Conservation (phyloP, 1,140 invertebrate species). For the Drosophila asahinai region DNA sequence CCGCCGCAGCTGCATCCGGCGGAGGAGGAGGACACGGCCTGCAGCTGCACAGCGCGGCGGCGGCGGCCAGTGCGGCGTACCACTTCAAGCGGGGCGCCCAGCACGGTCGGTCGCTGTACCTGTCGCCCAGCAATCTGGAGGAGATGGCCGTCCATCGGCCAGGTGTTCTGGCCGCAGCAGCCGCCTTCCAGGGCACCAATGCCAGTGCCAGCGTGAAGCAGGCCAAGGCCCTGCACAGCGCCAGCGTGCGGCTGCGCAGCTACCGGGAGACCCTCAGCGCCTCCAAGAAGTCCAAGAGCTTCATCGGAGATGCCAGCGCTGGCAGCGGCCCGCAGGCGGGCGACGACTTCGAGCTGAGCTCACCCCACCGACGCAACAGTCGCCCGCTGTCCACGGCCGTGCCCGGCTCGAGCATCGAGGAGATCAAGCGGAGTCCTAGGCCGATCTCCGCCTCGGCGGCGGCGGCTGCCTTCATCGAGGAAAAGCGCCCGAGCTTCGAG, state of each 20-base stretch:
- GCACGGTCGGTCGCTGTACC: conserved; percentile 77
- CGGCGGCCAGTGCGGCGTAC: conserved; percentile 77
- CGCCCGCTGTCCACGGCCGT: conserved; percentile 75
- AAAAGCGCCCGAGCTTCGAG: conserved; percentile 83
- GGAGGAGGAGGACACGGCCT: conserved; percentile 47
- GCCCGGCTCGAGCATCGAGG: conserved; percentile 64
- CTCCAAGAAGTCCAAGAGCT: conserved; percentile 85
- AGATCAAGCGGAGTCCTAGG: conserved; percentile 82
- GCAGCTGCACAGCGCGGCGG: conserved; percentile 77
- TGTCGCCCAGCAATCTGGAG: conserved; percentile 82
- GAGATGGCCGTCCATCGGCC: conserved; percentile 77
- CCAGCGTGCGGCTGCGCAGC: conserved; percentile 77
- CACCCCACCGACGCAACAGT: conserved; percentile 84
- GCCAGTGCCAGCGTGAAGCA: conserved; percentile 81
- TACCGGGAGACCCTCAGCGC: conserved; percentile 81
- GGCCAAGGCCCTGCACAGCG: conserved; percentile 83
- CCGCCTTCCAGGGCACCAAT: conserved; percentile 81
- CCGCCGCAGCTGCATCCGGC: conserved; percentile 36
- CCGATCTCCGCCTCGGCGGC: conserved; percentile 67
- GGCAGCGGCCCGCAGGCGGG: conserved; percentile 35
- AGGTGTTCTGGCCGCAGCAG: conserved; percentile 70
- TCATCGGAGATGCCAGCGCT: conserved; percentile 72
- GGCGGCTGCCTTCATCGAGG: conserved; percentile 75
- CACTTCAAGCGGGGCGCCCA: conserved; percentile 82
- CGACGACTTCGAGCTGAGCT: conserved; percentile 82